These are phyloP conservation scores for Norana najaformis DNA, from an alignment of 2,888 invertebrate genomes.

Conservation along the genomic window DNA sequence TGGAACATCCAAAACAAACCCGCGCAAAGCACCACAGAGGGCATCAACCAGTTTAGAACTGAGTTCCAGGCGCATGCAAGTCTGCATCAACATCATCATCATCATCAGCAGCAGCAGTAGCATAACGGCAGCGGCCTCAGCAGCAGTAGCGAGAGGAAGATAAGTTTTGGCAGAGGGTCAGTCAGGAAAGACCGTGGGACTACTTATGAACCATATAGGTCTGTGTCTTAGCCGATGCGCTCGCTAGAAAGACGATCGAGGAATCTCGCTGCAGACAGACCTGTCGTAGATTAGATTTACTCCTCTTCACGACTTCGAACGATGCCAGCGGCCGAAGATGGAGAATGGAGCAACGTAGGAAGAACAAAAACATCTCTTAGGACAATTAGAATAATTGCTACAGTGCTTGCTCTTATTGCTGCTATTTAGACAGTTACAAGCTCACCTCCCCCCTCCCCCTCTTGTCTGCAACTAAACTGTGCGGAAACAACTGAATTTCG, in stretches of 20 bases:
- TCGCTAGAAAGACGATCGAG: too few species aligned
- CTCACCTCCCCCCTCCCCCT: too few species aligned
- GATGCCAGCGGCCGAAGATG: not conserved
- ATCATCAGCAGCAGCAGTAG: not conserved
- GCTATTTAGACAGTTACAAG: not conserved
- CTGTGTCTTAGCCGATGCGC: too few species aligned
- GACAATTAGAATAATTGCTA: conserved; percentile 13
- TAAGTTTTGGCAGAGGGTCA: not conserved
- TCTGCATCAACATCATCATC: not conserved
- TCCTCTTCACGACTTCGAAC: too few species aligned
- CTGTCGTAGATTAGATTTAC: too few species aligned
- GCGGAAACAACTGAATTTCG: not conserved
- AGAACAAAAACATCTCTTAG: not conserved
- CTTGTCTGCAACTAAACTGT: not conserved
- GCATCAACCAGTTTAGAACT: not conserved
- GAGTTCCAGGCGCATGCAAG: not conserved
- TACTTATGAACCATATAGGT: too few species aligned
- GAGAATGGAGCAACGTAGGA: not conserved
- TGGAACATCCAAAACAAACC: not conserved
- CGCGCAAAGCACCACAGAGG: not conserved
- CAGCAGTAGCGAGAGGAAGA: not conserved
- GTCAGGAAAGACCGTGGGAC: not conserved
- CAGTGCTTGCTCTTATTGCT: not conserved
- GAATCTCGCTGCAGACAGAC: not conserved
- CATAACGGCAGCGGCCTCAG: not conserved